These are phyloP conservation scores for Procavia capensis DNA, from an alignment of 2,113 vertebrate species.

Conservation along the genomic window DNA sequence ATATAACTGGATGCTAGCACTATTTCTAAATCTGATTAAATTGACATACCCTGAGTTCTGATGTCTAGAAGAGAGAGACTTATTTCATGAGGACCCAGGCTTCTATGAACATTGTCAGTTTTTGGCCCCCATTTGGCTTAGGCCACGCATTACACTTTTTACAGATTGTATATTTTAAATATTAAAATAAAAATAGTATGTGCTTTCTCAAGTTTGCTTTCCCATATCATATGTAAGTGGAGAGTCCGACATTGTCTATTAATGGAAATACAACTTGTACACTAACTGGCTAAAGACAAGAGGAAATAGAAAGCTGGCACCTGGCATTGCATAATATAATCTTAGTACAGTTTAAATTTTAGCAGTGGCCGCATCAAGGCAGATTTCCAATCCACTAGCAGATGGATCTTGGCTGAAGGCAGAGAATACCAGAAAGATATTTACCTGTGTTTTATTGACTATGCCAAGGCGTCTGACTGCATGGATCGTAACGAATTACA, in stretches of 20 bases:
- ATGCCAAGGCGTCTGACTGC: background rate
- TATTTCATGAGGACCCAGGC: background rate
- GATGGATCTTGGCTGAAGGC: background rate
- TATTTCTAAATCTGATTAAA: conserved; percentile 32
- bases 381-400: conserved; percentile 63
- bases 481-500: background rate
- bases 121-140: background rate
- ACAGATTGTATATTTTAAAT: conserved; percentile 59
- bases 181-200: conserved; percentile 70
- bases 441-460: background rate
- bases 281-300: conserved; percentile 59
- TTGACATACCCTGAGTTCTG: conserved; percentile 1
- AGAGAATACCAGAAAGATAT: background rate
- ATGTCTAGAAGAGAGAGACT: conserved; percentile 14
- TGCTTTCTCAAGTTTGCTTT: conserved; percentile 72
- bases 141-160: conserved; percentile 44
- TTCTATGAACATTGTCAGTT: conserved; percentile 43
- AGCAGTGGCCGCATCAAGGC: conserved; percentile 41
- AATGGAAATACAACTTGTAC: conserved; percentile 67
- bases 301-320: conserved; percentile 46
- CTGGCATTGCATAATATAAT: conserved; percentile 59
- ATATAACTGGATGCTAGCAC: background rate
- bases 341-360: conserved; percentile 75
- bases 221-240: conserved; percentile 60
- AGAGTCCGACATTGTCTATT: conserved; percentile 67